phyloP scores from a whole-genome alignment of 2,113 vertebrate genomes.

The Marcusenius ussheri region DNA sequence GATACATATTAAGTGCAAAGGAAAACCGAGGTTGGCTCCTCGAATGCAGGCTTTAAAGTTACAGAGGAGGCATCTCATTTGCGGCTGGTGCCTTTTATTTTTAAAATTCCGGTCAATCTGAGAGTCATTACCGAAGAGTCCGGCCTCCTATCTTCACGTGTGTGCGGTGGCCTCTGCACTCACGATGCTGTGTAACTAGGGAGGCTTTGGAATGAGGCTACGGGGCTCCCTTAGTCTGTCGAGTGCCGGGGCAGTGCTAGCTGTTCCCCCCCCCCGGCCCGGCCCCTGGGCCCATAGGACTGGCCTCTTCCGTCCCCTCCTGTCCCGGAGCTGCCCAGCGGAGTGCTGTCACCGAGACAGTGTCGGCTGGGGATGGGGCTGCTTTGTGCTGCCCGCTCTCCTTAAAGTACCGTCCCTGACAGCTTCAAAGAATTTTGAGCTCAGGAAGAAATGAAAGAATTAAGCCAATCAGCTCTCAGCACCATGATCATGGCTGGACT shows the following conservation, averaged over 20 bases:
- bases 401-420: not conserved
- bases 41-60: not conserved
- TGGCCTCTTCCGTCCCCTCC: constrained; percentile 32
- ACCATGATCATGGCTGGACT: not conserved
- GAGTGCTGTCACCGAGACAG: not conserved
- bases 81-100: not conserved
- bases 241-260: constrained; percentile 56
- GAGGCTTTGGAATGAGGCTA: constrained; percentile 45
- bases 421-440: not conserved
- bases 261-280: constrained; percentile 23
- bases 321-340: constrained; percentile 30
- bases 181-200: constrained; percentile 33
- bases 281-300: constrained; percentile 28
- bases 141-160: not conserved
- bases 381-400: not conserved
- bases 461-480: not conserved
- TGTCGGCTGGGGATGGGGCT: not conserved
- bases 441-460: not conserved
- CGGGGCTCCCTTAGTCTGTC: constrained; percentile 48
- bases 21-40: not conserved
- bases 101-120: not conserved
- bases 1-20: not conserved
- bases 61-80: not conserved
- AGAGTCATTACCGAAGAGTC: not conserved
- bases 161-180: not conserved